Evolutionary conservation across 2,113 vertebrate species (phyloP).

Genomic region (Bettongia penicillata): DNA sequence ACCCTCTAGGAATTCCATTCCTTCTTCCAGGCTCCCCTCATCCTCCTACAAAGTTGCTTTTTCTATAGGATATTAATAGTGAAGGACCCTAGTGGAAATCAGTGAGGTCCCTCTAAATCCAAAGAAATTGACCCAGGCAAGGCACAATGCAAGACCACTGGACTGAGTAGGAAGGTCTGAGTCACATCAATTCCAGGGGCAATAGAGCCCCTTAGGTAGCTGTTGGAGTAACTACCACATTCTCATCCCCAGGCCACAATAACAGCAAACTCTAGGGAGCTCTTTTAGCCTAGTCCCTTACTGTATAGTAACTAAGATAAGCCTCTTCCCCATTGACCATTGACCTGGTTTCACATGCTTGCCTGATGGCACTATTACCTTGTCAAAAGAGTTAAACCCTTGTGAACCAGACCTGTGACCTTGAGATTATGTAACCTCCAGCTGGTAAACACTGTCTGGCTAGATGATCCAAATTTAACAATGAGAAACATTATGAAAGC

Average conservation of each 20-base stretch:
- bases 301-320: not conserved
- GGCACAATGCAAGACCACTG: not conserved
- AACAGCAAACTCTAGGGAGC: not conserved
- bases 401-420: not conserved
- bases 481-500: not conserved
- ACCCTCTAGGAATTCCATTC: not conserved
- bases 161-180: not conserved
- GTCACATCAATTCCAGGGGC: not conserved
- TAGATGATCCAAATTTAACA: not conserved
- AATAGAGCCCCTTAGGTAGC: not conserved
- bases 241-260: not conserved
- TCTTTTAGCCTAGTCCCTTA: not conserved
- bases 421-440: not conserved
- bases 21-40: not conserved
- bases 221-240: not conserved
- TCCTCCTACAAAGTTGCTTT: not conserved
- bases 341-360: not conserved
- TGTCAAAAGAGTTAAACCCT: not conserved
- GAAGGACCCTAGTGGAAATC: not conserved
- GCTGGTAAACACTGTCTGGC: not conserved
- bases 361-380: not conserved
- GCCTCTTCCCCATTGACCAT: not conserved
- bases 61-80: not conserved
- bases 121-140: not conserved
- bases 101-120: not conserved